Conservation (phyloP, 2,888 invertebrate species). For the Drosophila paramelanica region DNA sequence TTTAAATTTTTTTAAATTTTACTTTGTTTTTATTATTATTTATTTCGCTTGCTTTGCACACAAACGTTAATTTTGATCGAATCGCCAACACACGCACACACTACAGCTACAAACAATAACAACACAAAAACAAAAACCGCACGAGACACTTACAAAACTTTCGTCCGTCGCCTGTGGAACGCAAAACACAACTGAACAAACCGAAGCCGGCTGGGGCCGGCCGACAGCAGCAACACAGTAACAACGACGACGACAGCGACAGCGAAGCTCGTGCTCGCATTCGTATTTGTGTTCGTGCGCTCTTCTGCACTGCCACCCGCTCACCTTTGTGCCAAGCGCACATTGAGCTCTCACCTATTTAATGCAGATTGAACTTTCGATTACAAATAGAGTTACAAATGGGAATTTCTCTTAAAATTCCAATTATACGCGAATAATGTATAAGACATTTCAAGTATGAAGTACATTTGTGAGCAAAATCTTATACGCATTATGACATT, state of each 20-base stretch:
- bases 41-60: conserved; percentile 61
- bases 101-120: conserved; percentile 43
- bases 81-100: conserved; percentile 40
- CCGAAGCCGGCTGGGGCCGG: conserved; percentile 49
- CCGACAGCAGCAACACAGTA: conserved; percentile 10
- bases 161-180: conserved; percentile 67
- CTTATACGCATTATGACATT: too few relatives aligned
- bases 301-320: conserved; percentile 48
- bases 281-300: conserved; percentile 18
- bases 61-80: conserved; percentile 63
- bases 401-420: not conserved
- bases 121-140: conserved; percentile 47
- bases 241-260: conserved; percentile 28
- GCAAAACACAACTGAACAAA: conserved; percentile 59
- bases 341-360: conserved; percentile 29
- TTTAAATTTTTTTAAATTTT: conserved; percentile 23
- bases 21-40: conserved; percentile 18
- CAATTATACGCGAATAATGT: not conserved
- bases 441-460: not conserved
- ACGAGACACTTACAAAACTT: conserved; percentile 60
- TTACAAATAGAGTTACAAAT: not conserved
- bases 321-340: conserved; percentile 27
- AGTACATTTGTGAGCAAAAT: too few relatives aligned
- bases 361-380: not conserved
- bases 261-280: conserved; percentile 45